Base-by-base conservation (phyloP, 2,888 invertebrate species). In the Keiferia lycopersicella region DNA sequence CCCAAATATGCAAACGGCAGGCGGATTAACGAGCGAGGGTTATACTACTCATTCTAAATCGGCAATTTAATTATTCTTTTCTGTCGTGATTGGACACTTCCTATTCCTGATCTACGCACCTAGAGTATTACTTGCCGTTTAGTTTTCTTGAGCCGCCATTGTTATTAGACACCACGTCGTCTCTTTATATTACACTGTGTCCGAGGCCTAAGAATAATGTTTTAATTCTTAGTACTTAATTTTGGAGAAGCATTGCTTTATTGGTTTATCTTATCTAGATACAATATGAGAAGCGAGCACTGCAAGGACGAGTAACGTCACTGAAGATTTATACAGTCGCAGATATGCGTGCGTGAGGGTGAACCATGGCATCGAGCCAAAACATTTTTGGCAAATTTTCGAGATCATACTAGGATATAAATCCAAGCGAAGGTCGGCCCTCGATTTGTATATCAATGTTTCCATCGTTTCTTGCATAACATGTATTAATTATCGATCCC, bases 311-410 rank as follows among this genome's bases (percentile, higher is more conserved):
- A 71, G 73, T 71, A 69, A 71, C 73, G 75, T 74, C 76, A 73
- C 73, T 69, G 67, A 69, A 81, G 81, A 83, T 83, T 82, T 66
- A 66, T 82, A 80, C 73, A 73, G 74, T 72, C 69, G 68, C 69
- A 71, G 75, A 79, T 81, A 78, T 71, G 68, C 75, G 74, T 77
- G 76, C 76, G 74, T 78, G 73, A 71, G 65, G 70, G 71, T 74
- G 67, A 70, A 68, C 69, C 66, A 73, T 84, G 85, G 85, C 80
- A 38, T 6, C 38, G n/a, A 16, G 76, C 82, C 82, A 80, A 79
- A 78, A 77, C 77, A 82, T 87, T 86, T 83, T 84, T 84, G 86
- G 81, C 82, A 83, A 84, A 83, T 83, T 84, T 75, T 75, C 77
- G 69, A 76, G 72, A 71, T 80, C 74, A 72, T 70, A 73, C 69